Conservation (phyloP, 2,888 invertebrate genomes). For the Encarsia formosa region DNA sequence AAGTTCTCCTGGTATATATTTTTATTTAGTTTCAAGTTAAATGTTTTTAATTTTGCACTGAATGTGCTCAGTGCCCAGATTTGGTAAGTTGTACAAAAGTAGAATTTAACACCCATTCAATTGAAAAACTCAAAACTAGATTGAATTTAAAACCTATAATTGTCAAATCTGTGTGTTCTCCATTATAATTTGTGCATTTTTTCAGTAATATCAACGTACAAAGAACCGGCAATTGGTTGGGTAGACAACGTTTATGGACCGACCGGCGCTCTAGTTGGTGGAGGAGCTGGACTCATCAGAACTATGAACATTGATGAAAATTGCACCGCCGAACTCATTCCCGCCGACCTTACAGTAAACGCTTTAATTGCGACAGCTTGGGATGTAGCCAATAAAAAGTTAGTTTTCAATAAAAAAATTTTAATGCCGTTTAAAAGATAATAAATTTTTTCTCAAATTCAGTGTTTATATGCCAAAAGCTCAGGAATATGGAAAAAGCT, state of each 20-base stretch:
- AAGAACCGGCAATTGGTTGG: conserved; percentile 62
- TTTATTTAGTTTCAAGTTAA: too few species aligned
- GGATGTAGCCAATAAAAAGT: conserved; percentile 51
- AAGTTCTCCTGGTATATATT: too few species aligned
- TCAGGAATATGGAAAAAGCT: too few species aligned
- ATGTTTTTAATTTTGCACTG: too few species aligned
- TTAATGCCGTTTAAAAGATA: too few species aligned
- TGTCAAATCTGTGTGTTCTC: not conserved
- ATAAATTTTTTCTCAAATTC: too few species aligned
- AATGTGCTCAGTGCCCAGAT: too few species aligned
- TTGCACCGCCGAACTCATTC: conserved; percentile 49
- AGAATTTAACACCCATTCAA: too few species aligned
- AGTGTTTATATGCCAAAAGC: too few species aligned
- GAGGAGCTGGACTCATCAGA: conserved; percentile 59
- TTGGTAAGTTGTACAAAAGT: too few species aligned
- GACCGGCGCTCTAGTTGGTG: conserved; percentile 51
- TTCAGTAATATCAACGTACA: conserved; percentile 53
- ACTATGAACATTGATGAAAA: conserved; percentile 41
- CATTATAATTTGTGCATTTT: not conserved
- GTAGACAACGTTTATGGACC: conserved; percentile 67
- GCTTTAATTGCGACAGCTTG: conserved; percentile 50
- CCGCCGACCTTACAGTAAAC: conserved; percentile 53
- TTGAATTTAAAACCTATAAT: not conserved
- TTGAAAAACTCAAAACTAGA: not conserved
- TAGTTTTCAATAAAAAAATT: too few species aligned